Evolutionary conservation across 1,140 invertebrate species (phyloP).

Genomic region (Acromyrmex charruanus): DNA sequence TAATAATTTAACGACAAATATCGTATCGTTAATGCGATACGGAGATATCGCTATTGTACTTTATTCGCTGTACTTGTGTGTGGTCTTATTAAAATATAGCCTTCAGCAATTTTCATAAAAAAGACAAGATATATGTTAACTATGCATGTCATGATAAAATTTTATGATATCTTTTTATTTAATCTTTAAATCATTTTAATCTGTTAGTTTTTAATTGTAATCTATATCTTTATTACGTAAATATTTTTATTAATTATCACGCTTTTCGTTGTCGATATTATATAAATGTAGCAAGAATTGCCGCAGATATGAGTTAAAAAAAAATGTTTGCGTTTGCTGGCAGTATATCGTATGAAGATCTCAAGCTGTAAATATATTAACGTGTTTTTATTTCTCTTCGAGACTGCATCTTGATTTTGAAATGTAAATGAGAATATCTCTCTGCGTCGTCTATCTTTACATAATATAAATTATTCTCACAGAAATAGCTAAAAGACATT

Average conservation of each 20-base stretch:
- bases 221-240: not conserved
- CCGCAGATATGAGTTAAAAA: not conserved
- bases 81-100: not conserved
- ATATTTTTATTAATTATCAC: conserved; percentile 7
- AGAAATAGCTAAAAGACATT: conserved; percentile 8
- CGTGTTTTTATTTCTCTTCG: not conserved
- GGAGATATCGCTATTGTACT: not conserved
- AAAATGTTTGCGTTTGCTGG: not conserved
- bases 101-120: not conserved
- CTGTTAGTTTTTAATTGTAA: not conserved
- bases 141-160: not conserved
- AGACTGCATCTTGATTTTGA: conserved; percentile 22
- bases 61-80: not conserved
- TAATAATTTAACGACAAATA: conserved; percentile 11
- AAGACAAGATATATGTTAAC: not conserved
- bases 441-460: not conserved
- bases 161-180: conserved; percentile 13
- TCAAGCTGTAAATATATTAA: not conserved
- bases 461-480: conserved; percentile 29
- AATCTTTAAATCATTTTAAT: not conserved
- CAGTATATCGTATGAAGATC: conserved; percentile 37
- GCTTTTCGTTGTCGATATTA: not conserved
- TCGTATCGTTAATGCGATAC: not conserved
- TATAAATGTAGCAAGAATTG: not conserved
- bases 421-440: conserved; percentile 14